Percentiles rank a stretch among this genome's conserved stretches.
Evolutionary conservation across 1,140 invertebrate species (phyloP).

Genomic region (Diorhabda elongata): DNA sequence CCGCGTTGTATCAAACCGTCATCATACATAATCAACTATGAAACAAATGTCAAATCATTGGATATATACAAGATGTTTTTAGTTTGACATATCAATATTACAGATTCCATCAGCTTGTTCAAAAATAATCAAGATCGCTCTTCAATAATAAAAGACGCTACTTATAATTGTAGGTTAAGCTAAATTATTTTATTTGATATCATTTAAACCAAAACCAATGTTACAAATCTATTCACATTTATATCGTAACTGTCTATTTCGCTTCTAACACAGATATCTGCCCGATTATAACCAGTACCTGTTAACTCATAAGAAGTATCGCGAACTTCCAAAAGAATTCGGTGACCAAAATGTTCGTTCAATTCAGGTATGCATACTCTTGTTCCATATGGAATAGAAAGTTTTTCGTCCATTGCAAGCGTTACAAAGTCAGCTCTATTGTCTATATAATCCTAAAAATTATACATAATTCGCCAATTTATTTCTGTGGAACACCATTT

Average conservation of each 20-base stretch:
- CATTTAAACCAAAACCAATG: constrained; percentile 39
- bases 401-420: constrained; percentile 49
- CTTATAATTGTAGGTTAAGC: too few relatives aligned
- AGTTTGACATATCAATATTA: too few relatives aligned
- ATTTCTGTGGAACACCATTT: too few relatives aligned
- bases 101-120: too few relatives aligned
- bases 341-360: constrained; percentile 49
- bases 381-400: constrained; percentile 48
- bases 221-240: constrained; percentile 48
- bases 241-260: constrained; percentile 53
- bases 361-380: constrained; percentile 51
- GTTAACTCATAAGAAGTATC: constrained; percentile 46
- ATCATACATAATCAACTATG: too few relatives aligned
- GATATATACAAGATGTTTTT: too few relatives aligned
- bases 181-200: neutral
- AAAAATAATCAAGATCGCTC: too few relatives aligned
- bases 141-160: too few relatives aligned
- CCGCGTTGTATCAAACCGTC: too few relatives aligned
- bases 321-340: constrained; percentile 46
- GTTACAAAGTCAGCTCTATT: constrained; percentile 50
- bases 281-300: constrained; percentile 44
- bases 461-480: neutral
- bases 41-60: too few relatives aligned
- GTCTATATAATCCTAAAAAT: constrained; percentile 51
- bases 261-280: constrained; percentile 52